Evolutionary conservation across 2,113 vertebrate species (phyloP).

Genomic region (Forbesichthys papilliferus): DNA sequence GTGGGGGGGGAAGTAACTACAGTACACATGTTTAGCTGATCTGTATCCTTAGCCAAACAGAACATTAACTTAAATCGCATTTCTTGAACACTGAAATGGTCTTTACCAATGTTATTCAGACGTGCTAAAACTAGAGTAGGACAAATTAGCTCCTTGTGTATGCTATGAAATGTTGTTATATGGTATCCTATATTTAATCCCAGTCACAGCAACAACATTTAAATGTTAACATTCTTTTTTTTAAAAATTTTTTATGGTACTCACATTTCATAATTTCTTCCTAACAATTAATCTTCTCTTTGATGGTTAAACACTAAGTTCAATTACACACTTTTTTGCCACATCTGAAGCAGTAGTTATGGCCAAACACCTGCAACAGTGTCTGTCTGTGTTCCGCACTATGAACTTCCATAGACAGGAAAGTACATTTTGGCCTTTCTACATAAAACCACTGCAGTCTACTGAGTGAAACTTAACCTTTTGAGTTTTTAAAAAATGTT

Average conservation of each 20-base stretch:
- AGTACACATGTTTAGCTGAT: constrained; percentile 36
- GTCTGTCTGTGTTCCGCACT: no score
- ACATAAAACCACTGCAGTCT: background rate
- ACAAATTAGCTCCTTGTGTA: background rate
- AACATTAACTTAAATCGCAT: no score
- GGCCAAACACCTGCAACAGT: constrained; percentile 2
- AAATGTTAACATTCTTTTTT: background rate
- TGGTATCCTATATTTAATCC: no score
- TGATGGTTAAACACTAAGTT: background rate
- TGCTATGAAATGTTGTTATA: background rate
- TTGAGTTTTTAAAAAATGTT: no score
- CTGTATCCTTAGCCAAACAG: background rate
- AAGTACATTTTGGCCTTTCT: background rate
- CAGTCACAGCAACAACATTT: no score
- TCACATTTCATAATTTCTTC: constrained; percentile 39
- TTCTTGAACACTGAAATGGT: background rate
- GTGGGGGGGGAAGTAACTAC: constrained; percentile 36
- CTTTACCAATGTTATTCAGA: constrained; percentile 14
- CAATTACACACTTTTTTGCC: constrained; percentile 5
- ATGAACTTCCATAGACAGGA: no score
- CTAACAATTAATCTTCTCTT: constrained; percentile 1
- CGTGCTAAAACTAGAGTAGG: no score
- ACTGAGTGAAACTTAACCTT: background rate
- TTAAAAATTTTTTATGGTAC: background rate
- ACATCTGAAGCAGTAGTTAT: constrained; percentile 2